Evolutionary conservation across 1,140 invertebrate genomes (phyloP), one percentile per base, ranked within the genome.

Genomic region (Ceratosolen solmsi): DNA sequence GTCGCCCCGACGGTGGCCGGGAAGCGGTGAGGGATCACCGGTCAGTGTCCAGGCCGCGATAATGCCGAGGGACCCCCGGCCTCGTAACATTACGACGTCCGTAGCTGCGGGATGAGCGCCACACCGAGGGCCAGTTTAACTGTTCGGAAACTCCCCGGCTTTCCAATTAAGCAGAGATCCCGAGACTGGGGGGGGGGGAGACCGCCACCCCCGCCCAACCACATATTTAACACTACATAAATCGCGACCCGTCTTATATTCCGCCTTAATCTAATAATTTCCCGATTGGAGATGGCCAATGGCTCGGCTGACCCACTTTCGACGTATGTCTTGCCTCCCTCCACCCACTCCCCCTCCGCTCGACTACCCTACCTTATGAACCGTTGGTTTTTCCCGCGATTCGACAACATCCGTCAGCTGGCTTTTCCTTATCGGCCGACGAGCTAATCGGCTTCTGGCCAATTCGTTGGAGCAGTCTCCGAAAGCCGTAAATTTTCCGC

Each of bases 171-270:
- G 87, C 86, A 87, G 88, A 89, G 90, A 90, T 89, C 88, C 86
- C 86, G 60, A 51, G 60, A 33, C 58, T 54, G 84, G 74, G 81
- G 84, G 71, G 56, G 84, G 84, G 36, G 17, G 9, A 84, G 84
- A 25, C 20, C 33, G 22, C 58, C 20, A 11, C 0, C 56, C 22
- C 11, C 38, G 86, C 83, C 84, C 87, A 88, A 88, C 89, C 90
- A 87, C 88, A 89, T 87, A 88, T 90, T 91, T 91, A 91, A 91
- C 90, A 91, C 90, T 91, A 91, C 90, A 91, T 91, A 91, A 91
- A 91, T 91, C 86, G 86, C 81, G 78, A 85, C 80, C 84, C 86
- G 46, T 86, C 84, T 87, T 87, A 88, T 38, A 49, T 88, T 86
- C 81, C 84, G 85, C 81, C 84, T 85, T 87, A 85, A 89, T 89